Conservation (phyloP, 2,113 vertebrate genomes). For the Benitochromis conjunctus region DNA sequence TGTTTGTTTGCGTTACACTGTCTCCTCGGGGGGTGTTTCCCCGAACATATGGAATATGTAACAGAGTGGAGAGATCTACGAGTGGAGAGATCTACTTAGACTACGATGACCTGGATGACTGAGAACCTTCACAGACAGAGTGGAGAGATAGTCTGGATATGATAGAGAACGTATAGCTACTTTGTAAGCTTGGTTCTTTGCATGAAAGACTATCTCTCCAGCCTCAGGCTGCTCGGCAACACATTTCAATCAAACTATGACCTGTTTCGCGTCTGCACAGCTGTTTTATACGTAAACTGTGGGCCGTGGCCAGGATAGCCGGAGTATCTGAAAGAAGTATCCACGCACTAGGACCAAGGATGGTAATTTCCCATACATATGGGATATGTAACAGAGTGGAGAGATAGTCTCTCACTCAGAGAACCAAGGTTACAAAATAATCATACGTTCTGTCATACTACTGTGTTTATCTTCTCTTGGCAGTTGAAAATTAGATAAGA, state of each 20-base stretch:
- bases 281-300: neutral
- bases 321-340: neutral
- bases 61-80: too few relatives aligned
- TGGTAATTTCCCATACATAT: too few relatives aligned
- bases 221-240: fast-evolving
- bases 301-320: neutral
- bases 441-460: neutral
- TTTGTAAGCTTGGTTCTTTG: neutral
- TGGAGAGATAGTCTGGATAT: too few relatives aligned
- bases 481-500: neutral
- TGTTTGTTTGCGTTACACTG: too few relatives aligned
- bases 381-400: too few relatives aligned
- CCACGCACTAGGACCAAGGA: fast-evolving
- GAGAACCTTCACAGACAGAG: too few relatives aligned
- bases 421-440: neutral
- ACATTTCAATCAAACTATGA: neutral
- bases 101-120: too few relatives aligned
- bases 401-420: neutral
- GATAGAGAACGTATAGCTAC: too few relatives aligned
- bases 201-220: neutral
- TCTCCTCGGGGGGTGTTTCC: too few relatives aligned
- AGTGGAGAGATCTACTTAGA: too few relatives aligned
- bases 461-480: neutral
- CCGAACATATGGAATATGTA: too few relatives aligned
- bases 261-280: neutral